Conservation (phyloP, 2,113 vertebrate genomes). For the Onychostruthus taczanowskii region DNA sequence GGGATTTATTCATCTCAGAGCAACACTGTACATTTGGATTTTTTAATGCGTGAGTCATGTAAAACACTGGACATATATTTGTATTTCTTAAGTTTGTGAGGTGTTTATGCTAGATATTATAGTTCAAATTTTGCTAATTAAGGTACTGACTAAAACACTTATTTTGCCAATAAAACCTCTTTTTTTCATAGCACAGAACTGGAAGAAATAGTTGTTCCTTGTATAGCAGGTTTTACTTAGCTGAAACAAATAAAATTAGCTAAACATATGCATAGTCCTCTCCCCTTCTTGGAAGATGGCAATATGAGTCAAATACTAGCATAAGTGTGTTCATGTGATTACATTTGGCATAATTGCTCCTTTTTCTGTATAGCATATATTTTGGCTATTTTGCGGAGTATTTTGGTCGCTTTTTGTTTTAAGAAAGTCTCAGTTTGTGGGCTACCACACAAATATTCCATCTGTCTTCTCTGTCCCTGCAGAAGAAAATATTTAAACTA, state of each 20-base stretch:
- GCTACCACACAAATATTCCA: not conserved
- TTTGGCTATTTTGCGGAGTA: not conserved
- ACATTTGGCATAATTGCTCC: not conserved
- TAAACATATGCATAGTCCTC: not conserved
- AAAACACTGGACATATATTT: not conserved
- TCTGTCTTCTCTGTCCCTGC: not conserved
- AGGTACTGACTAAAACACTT: not conserved
- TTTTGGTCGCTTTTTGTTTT: not conserved
- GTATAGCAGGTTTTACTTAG: not conserved
- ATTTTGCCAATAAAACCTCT: not conserved
- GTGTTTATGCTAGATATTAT: not conserved
- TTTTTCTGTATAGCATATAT: not conserved
- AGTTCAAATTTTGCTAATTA: not conserved
- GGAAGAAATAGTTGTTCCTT: not conserved
- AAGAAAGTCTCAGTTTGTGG: not conserved
- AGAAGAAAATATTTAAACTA: not conserved
- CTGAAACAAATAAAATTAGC: not conserved
- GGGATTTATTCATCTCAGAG: not conserved
- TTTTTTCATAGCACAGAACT: not conserved
- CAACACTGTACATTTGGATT: accelerated
- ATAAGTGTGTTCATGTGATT: not conserved
- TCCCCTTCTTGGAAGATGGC: not conserved
- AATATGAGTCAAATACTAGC: not conserved
- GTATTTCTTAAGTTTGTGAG: not conserved
- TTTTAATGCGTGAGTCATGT: not conserved